Conservation (phyloP, 2,797 vertebrate species). For the Leucoraja ocellata region DNA sequence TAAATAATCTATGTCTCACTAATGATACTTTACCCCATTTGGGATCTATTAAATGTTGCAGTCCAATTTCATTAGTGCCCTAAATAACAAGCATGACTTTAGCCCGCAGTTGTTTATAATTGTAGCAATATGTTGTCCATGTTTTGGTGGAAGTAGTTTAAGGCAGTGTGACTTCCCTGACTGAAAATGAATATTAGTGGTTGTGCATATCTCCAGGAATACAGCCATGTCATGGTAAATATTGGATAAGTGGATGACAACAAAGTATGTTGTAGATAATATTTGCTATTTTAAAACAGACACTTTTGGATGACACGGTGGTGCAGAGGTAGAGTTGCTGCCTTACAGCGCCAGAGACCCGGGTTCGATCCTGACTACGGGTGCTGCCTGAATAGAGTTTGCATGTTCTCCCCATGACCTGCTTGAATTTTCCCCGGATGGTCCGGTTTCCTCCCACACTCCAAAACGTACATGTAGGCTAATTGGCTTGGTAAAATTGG, state of each 20-base stretch:
- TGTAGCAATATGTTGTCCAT: slow-evolving; percentile 12
- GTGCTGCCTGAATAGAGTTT: too few relatives aligned
- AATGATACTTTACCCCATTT: background rate
- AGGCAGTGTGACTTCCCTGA: background rate
- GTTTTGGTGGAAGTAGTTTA: background rate
- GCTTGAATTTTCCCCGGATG: too few relatives aligned
- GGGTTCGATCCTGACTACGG: too few relatives aligned
- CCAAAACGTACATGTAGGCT: too few relatives aligned
- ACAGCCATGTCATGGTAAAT: background rate
- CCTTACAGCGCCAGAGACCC: too few relatives aligned
- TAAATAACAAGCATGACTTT: background rate
- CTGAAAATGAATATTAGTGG: background rate
- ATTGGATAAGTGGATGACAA: background rate
- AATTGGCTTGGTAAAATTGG: too few relatives aligned
- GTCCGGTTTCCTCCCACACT: too few relatives aligned
- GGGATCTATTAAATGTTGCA: background rate
- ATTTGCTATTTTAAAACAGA: background rate
- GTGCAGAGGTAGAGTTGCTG: too few relatives aligned
- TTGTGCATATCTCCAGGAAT: background rate
- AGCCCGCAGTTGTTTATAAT: slow-evolving; percentile 3
- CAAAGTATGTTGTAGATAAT: background rate
- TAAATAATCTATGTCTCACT: background rate
- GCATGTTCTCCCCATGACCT: too few relatives aligned
- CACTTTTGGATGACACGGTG: background rate
- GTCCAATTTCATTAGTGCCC: slow-evolving; percentile 26